Evolutionary conservation across 92 coral and sea anemone species (phyloP).

Genomic region (Parazoanthus atlanticus): DNA sequence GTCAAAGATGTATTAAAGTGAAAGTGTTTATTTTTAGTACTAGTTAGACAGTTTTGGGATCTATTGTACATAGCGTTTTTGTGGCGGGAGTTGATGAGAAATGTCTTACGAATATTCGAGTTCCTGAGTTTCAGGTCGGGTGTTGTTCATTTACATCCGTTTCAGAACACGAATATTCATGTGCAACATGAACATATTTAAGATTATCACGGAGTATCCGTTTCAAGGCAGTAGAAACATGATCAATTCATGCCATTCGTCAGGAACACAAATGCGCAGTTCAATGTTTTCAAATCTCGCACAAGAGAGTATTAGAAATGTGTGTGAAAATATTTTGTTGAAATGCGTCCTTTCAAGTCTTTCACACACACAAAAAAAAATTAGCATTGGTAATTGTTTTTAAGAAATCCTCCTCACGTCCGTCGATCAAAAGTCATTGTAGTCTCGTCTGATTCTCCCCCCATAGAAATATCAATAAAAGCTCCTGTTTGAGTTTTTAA

Average conservation of each 20-base stretch:
- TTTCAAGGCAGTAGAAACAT: not conserved
- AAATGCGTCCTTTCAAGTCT: not conserved
- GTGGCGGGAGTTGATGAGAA: not conserved
- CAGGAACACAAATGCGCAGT: too few species aligned
- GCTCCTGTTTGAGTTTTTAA: not conserved
- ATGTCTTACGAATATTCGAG: not conserved
- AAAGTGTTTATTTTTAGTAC: not conserved
- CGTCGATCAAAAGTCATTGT: constrained; percentile 15
- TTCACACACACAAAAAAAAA: too few species aligned
- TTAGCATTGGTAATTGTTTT: not conserved
- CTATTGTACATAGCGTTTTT: not conserved
- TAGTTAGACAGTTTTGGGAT: too few species aligned
- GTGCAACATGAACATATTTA: not conserved
- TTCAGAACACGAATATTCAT: constrained; percentile 37
- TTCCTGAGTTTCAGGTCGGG: constrained; percentile 17
- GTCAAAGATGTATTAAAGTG: not conserved
- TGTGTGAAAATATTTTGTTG: not conserved
- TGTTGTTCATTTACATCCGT: not conserved
- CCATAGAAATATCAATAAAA: not conserved
- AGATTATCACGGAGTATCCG: not conserved
- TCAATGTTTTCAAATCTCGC: not conserved
- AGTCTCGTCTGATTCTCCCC: not conserved
- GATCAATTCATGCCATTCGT: too few species aligned
- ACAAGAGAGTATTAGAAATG: not conserved
- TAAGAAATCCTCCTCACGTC: not conserved